Base-by-base conservation (phyloP, 2,888 invertebrate species). In the Dorcus hopei region DNA sequence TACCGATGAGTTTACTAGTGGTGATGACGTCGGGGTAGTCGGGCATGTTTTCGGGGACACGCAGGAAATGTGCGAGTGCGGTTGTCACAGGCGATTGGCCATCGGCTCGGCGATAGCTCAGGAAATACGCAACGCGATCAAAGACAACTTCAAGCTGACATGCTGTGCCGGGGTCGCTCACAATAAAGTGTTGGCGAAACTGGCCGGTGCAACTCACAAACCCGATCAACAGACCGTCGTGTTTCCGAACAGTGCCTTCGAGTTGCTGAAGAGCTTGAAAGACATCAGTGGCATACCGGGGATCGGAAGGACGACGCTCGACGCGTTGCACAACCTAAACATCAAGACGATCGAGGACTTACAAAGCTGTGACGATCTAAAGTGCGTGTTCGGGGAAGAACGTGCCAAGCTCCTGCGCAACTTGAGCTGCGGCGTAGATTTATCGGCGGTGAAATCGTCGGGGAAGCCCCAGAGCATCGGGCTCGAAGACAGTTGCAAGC, bases 221-320 rank as follows among this genome's bases (percentile, higher is more conserved):
- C 93, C 94, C 5, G 88, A 93, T 75, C 86, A 91, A 71, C 93
- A 94, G 77, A 92, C 93, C 0, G 83, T 87, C 26, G 80, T 93
- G 63, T 88, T 86, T 64, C 91, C 93, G 4, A 85, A 86, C 63
- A 83, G 85, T 70, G 86, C 85, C 7, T 77, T 82, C 52, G 81
- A 81, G 61, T 84, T 93, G 67, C 83, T 93, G 81, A 81, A 84
- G 1, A 83, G 84, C 33, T 79, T 92, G 61, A 79, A 80, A 43
- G 80, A 82, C 67, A 79, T 90, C 39, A 81, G 84, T 41, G 80
- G 82, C 62, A 86, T 92, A 70, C 90, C 90, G 58, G 91, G 92
- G 47, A 87, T 93, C 67, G 93, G 93, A 6, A 82, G 84, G 54
- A 87, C 87, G 71, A 89, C 88, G 2, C 81, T 83, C 61, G 85